Base-by-base conservation (phyloP, 2,113 vertebrate genomes). In the Aegotheles bennettii region DNA sequence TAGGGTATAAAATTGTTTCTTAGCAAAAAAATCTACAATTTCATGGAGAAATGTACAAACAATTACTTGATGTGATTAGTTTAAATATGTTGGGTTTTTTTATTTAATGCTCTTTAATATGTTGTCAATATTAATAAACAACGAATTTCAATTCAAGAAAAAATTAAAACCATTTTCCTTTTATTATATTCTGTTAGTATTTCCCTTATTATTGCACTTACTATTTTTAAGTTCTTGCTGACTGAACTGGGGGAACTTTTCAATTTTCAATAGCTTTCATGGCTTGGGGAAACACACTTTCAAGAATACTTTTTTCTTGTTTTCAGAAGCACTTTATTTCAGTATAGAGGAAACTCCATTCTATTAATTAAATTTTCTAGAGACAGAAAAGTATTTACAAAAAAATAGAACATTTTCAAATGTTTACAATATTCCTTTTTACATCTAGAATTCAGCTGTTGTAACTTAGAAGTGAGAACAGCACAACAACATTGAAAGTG, bases 131-230 rank as follows among this genome's bases (percentile, higher is more conserved):
- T 82, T 56, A 90, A 80, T 84, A 84, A 92, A 36, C 3, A 74
- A 70, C n/a, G 60, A 24, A 33, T 6, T 26, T 67, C 23, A 68
- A 45, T 45, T 43, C n/a, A 69, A 64, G 10, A 68, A 85, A 89
- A 91, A 47, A 31, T 48, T 31, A 2, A 48, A 56, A 26, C 6
- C 0, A 1, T 26, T 73, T 73, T 33, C 4, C 3, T 40, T 42
- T 28, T 38, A 28, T 35, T 69, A 48, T 31, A 3, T 65, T 70
- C 24, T 89, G 5, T 48, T 51, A 60, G 10, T 48, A 6, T 74
- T 74, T 76, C 9, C 18, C 60, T 85, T 87, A 74, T 15, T 53
- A 40, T 70, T 68, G 10, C 10, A 45, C 6, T 53, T 54, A 26
- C 2, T 38, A 4, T 35, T 84, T 28, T 40, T 70, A 61, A 31